Base-by-base conservation (phyloP, 2,113 vertebrate genomes). In the Sceloporus undulatus region DNA sequence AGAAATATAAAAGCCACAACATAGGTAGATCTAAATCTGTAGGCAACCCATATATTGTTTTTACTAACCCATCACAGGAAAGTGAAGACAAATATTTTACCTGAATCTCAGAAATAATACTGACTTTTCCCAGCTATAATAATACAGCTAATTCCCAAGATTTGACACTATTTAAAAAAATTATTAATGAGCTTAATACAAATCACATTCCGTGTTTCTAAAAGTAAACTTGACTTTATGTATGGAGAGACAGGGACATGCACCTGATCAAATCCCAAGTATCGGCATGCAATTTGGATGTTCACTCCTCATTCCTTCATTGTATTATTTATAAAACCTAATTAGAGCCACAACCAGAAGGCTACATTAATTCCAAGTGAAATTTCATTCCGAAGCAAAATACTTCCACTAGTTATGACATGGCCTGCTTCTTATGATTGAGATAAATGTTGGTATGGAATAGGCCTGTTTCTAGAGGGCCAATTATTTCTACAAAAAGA, bases 21-120 rank as follows among this genome's bases (percentile, higher is more conserved):
- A 21, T 19, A 10, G 0, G 0, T 1, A 71, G 9, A 70, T 25
- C 21, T 70, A 70, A 14, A 13, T 85, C 21, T 14, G 0, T 19
- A 68, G 16, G 25, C 13, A 62, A 62, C 52, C 29, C 29, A 77
- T 4, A 40, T 16, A 2, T 21, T 27, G 8, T 48, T 71, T 71
- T 4, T 25, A 84, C 29, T 48, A 86, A 85, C 76, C 56, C 29
- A 29, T 9, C 40, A 86, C 5, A 62, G 34, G 40, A 71, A 89
- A 29, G 1, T 13, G 38, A 38, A 87, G 74, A 74, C 74, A 85
- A 54, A 18, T 73, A 25, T 27, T 48, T 82, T 18, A 1, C 0
- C 27, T 42, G 27, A 62, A 42, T 38, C 73, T n/a, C 19, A 84
- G 34, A 25, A 38, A 18, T 16, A 40, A 65, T 21, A 70, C 66